A percentile compares a stretch with the other conserved stretches of the same genome.
These are phyloP conservation scores for Acrocephalus arundinaceus DNA, from an alignment of 2,113 vertebrate species.

Conservation along the genomic window DNA sequence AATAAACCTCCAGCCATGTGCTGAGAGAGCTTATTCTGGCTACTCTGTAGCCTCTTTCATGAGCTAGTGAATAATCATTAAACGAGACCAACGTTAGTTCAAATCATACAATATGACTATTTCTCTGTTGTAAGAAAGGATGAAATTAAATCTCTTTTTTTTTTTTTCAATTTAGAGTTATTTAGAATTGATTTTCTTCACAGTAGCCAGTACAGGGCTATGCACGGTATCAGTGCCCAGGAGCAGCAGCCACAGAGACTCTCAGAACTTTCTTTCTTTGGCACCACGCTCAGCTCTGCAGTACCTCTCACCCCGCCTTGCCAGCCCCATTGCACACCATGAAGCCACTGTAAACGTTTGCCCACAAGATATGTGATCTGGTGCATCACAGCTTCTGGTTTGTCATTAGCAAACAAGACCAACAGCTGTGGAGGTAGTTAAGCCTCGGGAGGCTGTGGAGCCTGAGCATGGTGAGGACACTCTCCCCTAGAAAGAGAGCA, in stretches of 20 bases:
- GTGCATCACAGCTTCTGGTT: not conserved
- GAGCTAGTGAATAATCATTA: conserved; percentile 1
- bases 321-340: not conserved
- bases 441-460: no score
- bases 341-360: not conserved
- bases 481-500: no score
- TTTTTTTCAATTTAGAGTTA: not conserved
- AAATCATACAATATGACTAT: not conserved
- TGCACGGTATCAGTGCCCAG: not conserved
- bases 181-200: not conserved
- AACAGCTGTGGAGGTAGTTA: not conserved
- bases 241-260: not conserved
- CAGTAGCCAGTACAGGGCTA: not conserved
- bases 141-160: not conserved
- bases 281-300: not conserved
- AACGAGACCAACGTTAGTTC: not conserved
- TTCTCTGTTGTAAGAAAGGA: not conserved
- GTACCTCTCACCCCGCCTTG: rapidly evolving
- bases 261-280: not conserved
- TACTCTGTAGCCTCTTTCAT: not conserved
- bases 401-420: not conserved
- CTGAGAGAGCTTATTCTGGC: not conserved
- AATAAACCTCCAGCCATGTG: conserved; percentile 53
- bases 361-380: not conserved
- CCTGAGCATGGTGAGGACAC: no score